These are phyloP conservation scores for Agrilus mali DNA, from an alignment of 2,888 invertebrate genomes.

Conservation along the genomic window DNA sequence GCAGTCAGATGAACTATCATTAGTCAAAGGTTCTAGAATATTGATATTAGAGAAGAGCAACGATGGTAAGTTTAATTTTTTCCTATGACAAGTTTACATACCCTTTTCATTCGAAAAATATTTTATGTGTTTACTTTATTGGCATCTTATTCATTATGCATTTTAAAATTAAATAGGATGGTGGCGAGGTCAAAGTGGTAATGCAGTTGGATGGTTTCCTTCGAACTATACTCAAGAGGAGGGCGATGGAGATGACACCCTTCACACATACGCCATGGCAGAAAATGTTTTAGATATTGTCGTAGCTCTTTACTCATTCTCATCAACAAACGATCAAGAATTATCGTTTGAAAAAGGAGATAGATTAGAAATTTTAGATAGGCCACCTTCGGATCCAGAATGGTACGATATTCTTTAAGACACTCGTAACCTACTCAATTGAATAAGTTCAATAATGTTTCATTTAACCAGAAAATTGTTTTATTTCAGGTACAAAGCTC, in stretches of 20 bases:
- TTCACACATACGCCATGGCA: constrained; percentile 89
- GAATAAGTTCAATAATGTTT: background rate
- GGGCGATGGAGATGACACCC: constrained; percentile 72
- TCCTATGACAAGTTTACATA: background rate
- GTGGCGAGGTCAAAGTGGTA: constrained; percentile 89
- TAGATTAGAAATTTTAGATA: constrained; percentile 87
- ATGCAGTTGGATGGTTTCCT: constrained; percentile 83
- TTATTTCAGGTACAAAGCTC: constrained; percentile 58
- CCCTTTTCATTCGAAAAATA: background rate
- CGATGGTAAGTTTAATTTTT: constrained; percentile 45
- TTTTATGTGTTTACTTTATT: background rate
- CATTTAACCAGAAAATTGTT: background rate
- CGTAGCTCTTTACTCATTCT: constrained; percentile 87
- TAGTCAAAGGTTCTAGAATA: constrained; percentile 90
- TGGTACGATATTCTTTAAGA: too few species aligned
- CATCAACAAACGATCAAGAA: constrained; percentile 90
- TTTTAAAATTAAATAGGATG: constrained; percentile 41
- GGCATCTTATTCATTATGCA: constrained; percentile 1
- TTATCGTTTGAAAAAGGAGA: constrained; percentile 95
- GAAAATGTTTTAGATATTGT: constrained; percentile 93
- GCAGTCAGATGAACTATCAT: constrained; percentile 88
- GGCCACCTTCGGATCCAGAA: constrained; percentile 95
- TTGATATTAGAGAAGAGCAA: constrained; percentile 95
- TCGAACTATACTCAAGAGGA: constrained; percentile 96
- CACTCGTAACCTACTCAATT: too few species aligned